phyloP scores from a whole-genome alignment of 2,797 vertebrate species.

The Aeoliscus strigatus region DNA sequence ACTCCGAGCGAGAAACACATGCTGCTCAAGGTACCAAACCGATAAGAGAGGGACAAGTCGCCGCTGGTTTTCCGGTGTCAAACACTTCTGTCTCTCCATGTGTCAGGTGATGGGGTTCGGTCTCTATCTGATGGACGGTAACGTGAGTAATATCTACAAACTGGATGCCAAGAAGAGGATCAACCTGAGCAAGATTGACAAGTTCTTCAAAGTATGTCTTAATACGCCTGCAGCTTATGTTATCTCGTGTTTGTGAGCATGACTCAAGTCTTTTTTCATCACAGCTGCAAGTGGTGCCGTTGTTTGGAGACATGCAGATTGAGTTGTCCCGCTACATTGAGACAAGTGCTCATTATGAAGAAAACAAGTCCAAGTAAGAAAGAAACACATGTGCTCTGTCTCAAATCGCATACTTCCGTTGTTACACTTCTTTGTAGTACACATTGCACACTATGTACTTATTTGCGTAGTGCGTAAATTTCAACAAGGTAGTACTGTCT shows the following conservation, averaged over 20 bases:
- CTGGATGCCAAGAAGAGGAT: conserved; percentile 97
- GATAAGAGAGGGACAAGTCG: conserved; percentile 28
- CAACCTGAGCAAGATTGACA: conserved; percentile 95
- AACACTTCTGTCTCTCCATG: background rate
- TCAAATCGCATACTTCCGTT: no score
- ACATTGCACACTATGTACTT: no score
- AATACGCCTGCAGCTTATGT: no score
- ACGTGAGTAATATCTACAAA: conserved; percentile 96
- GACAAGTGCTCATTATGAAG: conserved; percentile 97
- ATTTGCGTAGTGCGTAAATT: no score
- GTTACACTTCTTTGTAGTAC: no score
- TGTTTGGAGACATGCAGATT: conserved; percentile 99
- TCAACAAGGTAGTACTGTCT: no score
- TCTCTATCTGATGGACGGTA: conserved; percentile 95
- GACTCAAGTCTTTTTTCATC: no score
- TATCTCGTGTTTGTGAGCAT: no score
- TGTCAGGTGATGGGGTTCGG: conserved; percentile 97
- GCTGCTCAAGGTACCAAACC: conserved; percentile 98
- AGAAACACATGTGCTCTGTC: no score
- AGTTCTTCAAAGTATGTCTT: conserved; percentile 89
- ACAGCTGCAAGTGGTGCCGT: conserved; percentile 85
- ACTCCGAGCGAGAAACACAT: conserved; percentile 96
- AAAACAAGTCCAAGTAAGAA: conserved; percentile 94
- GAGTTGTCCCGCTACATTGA: conserved; percentile 97
- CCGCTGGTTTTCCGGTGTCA: background rate